Evolutionary conservation across 2,797 vertebrate genomes (phyloP), one percentile per base, ranked within the genome.

Genomic region (Paguma larvata): DNA sequence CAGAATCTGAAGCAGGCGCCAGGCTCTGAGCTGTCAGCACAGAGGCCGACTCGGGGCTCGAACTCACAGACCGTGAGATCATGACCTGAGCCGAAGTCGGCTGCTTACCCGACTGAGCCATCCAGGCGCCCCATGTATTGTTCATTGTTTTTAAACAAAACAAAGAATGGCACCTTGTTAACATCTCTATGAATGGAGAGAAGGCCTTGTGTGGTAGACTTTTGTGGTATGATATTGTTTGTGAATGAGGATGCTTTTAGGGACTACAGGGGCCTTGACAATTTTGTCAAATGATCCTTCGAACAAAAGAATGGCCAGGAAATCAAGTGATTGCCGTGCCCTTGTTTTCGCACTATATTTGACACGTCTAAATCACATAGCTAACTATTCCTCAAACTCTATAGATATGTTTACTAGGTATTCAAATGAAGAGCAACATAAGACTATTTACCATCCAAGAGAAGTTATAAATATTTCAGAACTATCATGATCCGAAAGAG

Each of bases 391-490:
- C 65, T 65, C 73, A 77, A 83, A 75, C 23, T 79, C 68, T 53
- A 5, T 27, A 19, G 34, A 53, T 78, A 30, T 77, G 10, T 77
- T 89, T 77, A 85, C 21, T 89, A 82, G 32, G 3, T 75, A 44
- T 75, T 97, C 63, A 62, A 72, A 94, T 68, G 41, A 86, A 95
- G 59, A 38, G 21, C n/a, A 95, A 46, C 5, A 34, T 62, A 63
- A 41, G 5, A 44, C 63, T 91, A 15, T 32, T 91, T 92, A 75
- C 86, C 19, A 86, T 59, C 34, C 67, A 65, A 91, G 23, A 91
- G 27, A 82, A 97, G 46, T 85, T 88, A 93, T 67, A 80, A 89
- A 63, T 90, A 91, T 63, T 96, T 93, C 34, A 56, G 41, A 70
- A 59, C 38, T 56, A 72, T 38, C 59, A 5, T 65, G 25, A 84